These are phyloP conservation scores for Pararge aegeria DNA, from an alignment of 1,140 invertebrate genomes.

Conservation along the genomic window DNA sequence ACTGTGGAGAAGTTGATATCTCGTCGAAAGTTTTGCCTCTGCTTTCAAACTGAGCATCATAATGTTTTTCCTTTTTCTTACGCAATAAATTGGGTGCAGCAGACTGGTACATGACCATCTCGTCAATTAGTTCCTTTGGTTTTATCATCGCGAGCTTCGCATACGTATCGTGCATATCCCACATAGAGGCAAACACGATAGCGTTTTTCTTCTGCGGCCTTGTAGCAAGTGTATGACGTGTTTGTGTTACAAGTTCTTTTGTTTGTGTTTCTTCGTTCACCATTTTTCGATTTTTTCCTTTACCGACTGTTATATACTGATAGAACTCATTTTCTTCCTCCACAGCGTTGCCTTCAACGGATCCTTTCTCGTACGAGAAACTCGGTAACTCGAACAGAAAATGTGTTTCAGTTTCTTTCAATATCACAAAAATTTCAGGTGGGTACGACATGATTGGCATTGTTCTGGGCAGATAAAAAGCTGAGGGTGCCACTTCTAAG, in stretches of 20 bases:
- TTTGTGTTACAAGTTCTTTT: constrained; percentile 79
- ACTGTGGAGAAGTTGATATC: constrained; percentile 71
- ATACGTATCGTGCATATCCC: constrained; percentile 87
- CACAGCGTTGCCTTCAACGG: constrained; percentile 78
- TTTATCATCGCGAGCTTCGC: constrained; percentile 60
- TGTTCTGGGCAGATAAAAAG: constrained; percentile 74
- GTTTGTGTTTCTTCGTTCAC: constrained; percentile 85
- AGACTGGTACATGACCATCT: constrained; percentile 71
- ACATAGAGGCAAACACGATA: constrained; percentile 84
- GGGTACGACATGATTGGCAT: constrained; percentile 59
- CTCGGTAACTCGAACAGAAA: constrained; percentile 84
- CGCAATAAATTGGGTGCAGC: constrained; percentile 50
- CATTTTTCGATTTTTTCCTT: constrained; percentile 82
- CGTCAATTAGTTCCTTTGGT: constrained; percentile 66
- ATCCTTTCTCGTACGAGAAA: constrained; percentile 81
- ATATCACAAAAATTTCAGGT: constrained; percentile 80
- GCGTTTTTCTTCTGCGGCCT: constrained; percentile 79
- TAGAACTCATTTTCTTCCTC: constrained; percentile 84
- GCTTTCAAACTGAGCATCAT: constrained; percentile 12
- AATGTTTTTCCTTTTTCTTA: constrained; percentile 44
- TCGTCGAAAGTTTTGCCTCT: constrained; percentile 51
- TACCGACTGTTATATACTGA: constrained; percentile 82
- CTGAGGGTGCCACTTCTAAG: constrained; percentile 70
- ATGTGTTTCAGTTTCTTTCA: constrained; percentile 84
- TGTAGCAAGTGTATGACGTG: constrained; percentile 81